phyloP scores from a whole-genome alignment of 2,888 invertebrate species.

The Gymnocheta viridis region DNA sequence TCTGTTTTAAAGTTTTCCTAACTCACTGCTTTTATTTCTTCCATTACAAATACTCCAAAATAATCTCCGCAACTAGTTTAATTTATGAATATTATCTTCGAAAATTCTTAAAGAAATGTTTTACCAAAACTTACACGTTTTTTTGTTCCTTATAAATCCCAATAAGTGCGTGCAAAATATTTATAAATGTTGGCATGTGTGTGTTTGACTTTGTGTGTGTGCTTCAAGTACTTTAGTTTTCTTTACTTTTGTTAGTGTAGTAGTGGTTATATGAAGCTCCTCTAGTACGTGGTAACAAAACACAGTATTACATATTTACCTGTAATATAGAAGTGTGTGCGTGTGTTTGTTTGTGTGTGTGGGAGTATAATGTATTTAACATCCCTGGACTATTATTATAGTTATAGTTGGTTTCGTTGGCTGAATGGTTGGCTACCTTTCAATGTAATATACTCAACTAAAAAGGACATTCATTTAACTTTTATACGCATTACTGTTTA shows the following conservation, averaged over 20 bases:
- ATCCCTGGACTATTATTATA: constrained; percentile 55
- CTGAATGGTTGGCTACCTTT: constrained; percentile 58
- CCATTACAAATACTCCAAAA: too few relatives aligned
- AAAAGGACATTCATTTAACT: constrained; percentile 68
- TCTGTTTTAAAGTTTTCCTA: too few relatives aligned
- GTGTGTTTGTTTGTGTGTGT: neutral
- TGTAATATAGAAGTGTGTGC: neutral
- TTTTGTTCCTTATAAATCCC: neutral
- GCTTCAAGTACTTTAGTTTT: neutral
- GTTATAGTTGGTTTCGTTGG: constrained; percentile 45
- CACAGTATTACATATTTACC: too few relatives aligned
- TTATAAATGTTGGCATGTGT: neutral
- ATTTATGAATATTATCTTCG: too few relatives aligned
- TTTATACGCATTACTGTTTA: constrained; percentile 65
- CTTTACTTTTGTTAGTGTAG: neutral
- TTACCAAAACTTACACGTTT: neutral
- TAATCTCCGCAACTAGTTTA: too few relatives aligned
- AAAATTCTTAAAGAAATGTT: neutral
- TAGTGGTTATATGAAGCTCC: too few relatives aligned
- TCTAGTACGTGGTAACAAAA: too few relatives aligned
- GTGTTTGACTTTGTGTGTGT: neutral
- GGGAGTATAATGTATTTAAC: constrained; percentile 57
- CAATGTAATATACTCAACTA: constrained; percentile 64
- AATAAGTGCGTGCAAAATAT: neutral
- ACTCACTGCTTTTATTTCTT: too few relatives aligned